Conservation (phyloP, 2,113 vertebrate genomes). For the Copsychus sechellarum region DNA sequence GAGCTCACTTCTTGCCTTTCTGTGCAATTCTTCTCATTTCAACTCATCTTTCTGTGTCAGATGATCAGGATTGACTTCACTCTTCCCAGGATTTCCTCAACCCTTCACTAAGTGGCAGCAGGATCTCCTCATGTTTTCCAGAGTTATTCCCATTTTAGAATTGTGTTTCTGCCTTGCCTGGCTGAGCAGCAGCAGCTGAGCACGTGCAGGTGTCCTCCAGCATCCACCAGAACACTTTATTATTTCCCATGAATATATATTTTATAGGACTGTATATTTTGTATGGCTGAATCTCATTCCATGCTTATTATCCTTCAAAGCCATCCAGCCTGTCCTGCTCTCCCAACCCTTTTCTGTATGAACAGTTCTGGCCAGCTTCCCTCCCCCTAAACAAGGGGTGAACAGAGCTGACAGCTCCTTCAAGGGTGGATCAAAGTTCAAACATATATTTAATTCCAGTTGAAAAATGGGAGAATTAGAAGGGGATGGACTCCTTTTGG, state of each 20-base stretch:
- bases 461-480: neutral
- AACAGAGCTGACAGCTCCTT: neutral
- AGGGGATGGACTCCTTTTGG: neutral
- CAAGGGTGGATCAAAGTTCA: neutral
- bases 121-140: neutral
- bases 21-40: neutral
- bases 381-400: neutral
- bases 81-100: neutral
- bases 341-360: neutral
- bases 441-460: neutral
- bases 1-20: neutral
- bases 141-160: neutral
- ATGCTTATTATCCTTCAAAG: neutral
- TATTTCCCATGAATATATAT: neutral
- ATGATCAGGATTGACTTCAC: neutral
- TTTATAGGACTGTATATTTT: neutral
- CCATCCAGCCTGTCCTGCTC: neutral
- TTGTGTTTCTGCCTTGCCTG: neutral
- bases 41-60: neutral
- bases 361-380: neutral
- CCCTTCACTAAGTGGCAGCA: neutral
- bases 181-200: neutral
- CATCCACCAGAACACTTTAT: neutral
- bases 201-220: neutral
- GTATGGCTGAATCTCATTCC: neutral